Conservation (phyloP, 53 echinoderm and acorn worm species). For the Paelopatides confundens region DNA sequence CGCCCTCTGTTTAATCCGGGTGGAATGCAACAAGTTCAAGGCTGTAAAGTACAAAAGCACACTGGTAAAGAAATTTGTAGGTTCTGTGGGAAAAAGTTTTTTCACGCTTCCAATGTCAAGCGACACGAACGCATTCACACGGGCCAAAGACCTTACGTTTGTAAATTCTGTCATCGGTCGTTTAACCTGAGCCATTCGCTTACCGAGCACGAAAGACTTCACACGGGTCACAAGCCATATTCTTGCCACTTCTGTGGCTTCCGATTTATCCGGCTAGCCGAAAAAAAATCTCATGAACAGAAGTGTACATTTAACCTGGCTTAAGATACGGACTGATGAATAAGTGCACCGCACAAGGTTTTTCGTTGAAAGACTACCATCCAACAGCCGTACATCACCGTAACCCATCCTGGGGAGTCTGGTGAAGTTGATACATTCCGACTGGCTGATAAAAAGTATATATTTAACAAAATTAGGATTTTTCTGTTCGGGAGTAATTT, state of each 20-base stretch:
- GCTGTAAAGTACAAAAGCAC: not conserved
- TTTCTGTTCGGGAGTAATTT: too few species aligned
- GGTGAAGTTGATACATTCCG: too few species aligned
- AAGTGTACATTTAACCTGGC: slow-evolving; percentile 19
- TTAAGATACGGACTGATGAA: too few species aligned
- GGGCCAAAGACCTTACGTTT: not conserved
- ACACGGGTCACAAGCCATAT: slow-evolving; percentile 12
- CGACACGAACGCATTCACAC: slow-evolving; percentile 28
- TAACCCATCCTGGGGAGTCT: too few species aligned
- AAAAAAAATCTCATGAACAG: not conserved
- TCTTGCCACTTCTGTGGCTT: not conserved
- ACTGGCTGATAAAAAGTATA: too few species aligned
- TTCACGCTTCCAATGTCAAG: not conserved
- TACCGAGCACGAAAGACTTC: not conserved
- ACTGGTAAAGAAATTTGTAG: not conserved
- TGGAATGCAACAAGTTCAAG: not conserved
- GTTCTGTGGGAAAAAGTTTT: slow-evolving; percentile 20
- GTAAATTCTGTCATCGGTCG: not conserved
- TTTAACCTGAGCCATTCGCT: slow-evolving; percentile 10
- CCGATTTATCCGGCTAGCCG: not conserved
- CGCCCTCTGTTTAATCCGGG: not conserved
- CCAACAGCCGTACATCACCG: too few species aligned
- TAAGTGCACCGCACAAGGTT: too few species aligned
- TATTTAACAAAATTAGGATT: too few species aligned
- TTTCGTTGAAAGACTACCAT: too few species aligned